Evolutionary conservation across 2,888 invertebrate species (phyloP).

Genomic region (Morpho achilles): DNA sequence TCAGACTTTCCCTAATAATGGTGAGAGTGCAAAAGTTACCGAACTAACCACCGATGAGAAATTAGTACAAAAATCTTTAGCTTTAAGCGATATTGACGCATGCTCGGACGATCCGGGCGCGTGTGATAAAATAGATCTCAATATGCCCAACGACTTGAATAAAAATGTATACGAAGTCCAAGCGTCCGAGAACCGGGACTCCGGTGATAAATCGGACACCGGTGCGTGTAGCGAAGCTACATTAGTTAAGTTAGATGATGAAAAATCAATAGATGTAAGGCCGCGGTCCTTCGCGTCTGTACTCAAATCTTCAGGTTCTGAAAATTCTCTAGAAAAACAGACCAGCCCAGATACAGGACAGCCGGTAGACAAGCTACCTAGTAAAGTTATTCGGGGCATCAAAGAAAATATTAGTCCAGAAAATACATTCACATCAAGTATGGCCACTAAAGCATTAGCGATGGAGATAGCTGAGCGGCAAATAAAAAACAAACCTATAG

Average conservation of each 20-base stretch:
- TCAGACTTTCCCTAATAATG: conserved; percentile 55
- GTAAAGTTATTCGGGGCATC: conserved; percentile 77
- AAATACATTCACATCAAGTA: conserved; percentile 73
- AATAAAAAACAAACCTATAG: conserved; percentile 43
- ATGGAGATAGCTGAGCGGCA: conserved; percentile 54
- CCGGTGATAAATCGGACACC: conserved; percentile 20
- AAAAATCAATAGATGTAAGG: conserved; percentile 46
- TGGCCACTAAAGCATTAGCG: conserved; percentile 59
- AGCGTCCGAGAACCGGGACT: conserved; percentile 10
- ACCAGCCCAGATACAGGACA: conserved; percentile 60
- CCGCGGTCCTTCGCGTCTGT: conserved; percentile 69
- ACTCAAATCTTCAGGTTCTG: conserved; percentile 63
- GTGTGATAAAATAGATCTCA: conserved; percentile 65
- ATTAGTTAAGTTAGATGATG: conserved; percentile 35
- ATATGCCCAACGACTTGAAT: conserved; percentile 62
- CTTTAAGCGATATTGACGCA: conserved; percentile 57
- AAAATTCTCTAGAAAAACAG: conserved; percentile 64
- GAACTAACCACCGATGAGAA: conserved; percentile 68
- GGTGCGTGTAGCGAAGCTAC: conserved; percentile 32
- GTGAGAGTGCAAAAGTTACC: conserved; percentile 53
- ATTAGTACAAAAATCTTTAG: conserved; percentile 74
- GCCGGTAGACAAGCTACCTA: conserved; percentile 71
- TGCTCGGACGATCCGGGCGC: conserved; percentile 43
- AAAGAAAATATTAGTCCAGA: conserved; percentile 83
- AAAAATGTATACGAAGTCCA: conserved; percentile 36